Evolutionary conservation across 2,113 vertebrate species (phyloP).

Genomic region (Anser brachyrhynchus): DNA sequence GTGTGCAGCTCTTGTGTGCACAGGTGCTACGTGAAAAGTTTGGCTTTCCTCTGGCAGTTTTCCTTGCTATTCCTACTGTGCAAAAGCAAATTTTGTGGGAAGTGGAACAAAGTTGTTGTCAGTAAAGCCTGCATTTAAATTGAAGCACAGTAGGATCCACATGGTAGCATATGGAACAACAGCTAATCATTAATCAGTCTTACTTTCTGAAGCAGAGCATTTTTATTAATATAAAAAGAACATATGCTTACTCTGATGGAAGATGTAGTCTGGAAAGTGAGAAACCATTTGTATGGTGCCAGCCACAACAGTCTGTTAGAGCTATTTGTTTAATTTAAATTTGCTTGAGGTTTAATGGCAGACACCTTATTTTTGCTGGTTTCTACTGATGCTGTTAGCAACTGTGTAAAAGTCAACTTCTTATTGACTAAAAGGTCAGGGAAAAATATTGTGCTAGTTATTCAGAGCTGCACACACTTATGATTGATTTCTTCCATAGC

Average conservation of each 20-base stretch:
- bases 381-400: background rate
- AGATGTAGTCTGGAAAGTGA: background rate
- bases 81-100: background rate
- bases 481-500: background rate
- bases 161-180: background rate
- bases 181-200: background rate
- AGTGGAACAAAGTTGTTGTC: background rate
- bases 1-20: background rate
- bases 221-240: background rate
- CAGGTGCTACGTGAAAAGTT: background rate
- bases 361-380: background rate
- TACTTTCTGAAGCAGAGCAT: background rate
- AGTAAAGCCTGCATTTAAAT: background rate
- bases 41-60: background rate
- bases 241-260: background rate
- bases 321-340: background rate
- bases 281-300: background rate
- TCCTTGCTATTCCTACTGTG: background rate
- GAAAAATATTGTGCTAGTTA: background rate
- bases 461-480: background rate
- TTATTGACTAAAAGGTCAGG: background rate
- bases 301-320: background rate
- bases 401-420: background rate
- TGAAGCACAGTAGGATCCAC: background rate
- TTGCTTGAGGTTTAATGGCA: background rate